Evolutionary conservation across 2,888 invertebrate species (phyloP), one percentile per base, ranked within the genome.

Genomic region (Lobophora halterata): DNA sequence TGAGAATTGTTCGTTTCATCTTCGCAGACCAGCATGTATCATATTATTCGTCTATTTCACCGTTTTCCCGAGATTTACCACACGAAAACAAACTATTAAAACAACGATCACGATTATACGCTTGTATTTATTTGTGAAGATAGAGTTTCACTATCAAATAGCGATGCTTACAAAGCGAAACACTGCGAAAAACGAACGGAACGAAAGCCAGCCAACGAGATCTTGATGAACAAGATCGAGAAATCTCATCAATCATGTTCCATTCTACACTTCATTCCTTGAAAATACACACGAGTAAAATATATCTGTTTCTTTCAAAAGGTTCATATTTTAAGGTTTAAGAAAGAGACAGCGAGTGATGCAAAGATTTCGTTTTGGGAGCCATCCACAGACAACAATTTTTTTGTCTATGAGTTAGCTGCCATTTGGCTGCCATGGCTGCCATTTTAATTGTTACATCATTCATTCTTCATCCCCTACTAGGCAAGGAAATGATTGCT

Each of bases 161-260:
- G 50, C 49, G 67, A 71, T 68, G 73, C 72, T 71, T 61, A 67
- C 65, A 62, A 65, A 64, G 58, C 73, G 74, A 79, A 74, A 74
- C 74, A 74, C 75, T 72, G 67, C 72, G 67, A 74, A 70, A 74
- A 72, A 68, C 74, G 75, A 76, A 76, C 35, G 38, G n/a, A n/a
- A n/a, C n/a, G n/a, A n/a, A n/a, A n/a, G n/a, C n/a, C n/a, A n/a
- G n/a, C n/a, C n/a, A n/a, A n/a, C n/a, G n/a, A n/a, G n/a, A n/a
- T n/a, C n/a, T n/a, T n/a, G n/a, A 76, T 72, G 73, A 75, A 76
- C 71, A 70, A 68, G 71, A 60, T 65, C 57, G 61, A 65, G 60
- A 57, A 38, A 45, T 30, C n/a, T n/a, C n/a, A n/a, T n/a, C 19
- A 42, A 38, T 33, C 32, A 19, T 4, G 2, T 19, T 12, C 5